Evolutionary conservation across 2,113 vertebrate genomes (phyloP).

Genomic region (Nothoprocta perdicaria): DNA sequence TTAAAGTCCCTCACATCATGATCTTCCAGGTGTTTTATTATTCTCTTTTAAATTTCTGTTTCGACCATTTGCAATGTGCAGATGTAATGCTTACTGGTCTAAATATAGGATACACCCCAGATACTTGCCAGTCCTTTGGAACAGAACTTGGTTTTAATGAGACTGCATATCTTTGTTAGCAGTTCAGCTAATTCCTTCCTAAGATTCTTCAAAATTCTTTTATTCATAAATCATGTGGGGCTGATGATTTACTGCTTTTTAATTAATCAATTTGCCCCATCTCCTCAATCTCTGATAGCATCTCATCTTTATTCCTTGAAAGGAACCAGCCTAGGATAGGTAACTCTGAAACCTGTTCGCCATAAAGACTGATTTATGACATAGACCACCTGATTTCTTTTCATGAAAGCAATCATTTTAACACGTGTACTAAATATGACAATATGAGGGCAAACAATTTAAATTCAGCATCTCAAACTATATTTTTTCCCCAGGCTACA

Average conservation of each 20-base stretch:
- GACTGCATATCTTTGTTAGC: slow-evolving; percentile 49
- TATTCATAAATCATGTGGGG: slow-evolving; percentile 55
- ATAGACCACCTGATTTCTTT: not conserved
- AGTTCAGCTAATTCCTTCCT: slow-evolving; percentile 53
- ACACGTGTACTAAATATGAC: not conserved
- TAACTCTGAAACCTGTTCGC: not conserved
- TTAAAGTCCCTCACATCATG: slow-evolving; percentile 12
- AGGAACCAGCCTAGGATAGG: not conserved
- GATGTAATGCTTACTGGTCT: slow-evolving; percentile 41
- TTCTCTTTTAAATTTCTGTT: slow-evolving; percentile 67
- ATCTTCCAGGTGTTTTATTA: slow-evolving; percentile 70
- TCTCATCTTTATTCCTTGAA: slow-evolving; percentile 30
- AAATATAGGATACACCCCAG: slow-evolving; percentile 57
- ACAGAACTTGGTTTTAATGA: slow-evolving; percentile 59
- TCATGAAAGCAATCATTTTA: slow-evolving; percentile 12
- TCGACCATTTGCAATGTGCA: slow-evolving; percentile 30
- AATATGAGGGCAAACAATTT: slow-evolving; percentile 36
- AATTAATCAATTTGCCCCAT: slow-evolving; percentile 65
- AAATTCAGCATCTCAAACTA: not conserved
- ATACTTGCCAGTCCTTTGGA: slow-evolving; percentile 25
- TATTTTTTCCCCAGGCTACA: slow-evolving; percentile 24
- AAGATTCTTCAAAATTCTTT: slow-evolving; percentile 59
- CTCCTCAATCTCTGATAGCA: slow-evolving; percentile 14
- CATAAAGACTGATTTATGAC: slow-evolving; percentile 39
- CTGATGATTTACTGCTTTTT: slow-evolving; percentile 63